Conservation (phyloP, 2,797 vertebrate genomes). For the Meda fulgida region DNA sequence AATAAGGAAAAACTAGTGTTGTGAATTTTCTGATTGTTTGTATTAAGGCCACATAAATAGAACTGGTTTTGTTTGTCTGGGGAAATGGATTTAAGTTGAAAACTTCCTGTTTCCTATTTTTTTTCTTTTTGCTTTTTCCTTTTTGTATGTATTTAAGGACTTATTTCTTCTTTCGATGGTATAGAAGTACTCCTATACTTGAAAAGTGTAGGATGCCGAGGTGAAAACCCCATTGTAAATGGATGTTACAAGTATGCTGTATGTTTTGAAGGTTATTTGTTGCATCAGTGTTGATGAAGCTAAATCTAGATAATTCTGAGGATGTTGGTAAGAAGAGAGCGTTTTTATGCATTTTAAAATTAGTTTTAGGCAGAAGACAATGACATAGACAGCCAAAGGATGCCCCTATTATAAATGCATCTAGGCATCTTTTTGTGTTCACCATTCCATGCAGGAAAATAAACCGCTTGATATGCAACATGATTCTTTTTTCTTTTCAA, state of each 20-base stretch:
- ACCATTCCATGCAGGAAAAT: slow-evolving; percentile 87
- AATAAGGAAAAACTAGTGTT: slow-evolving; percentile 94
- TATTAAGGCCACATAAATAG: slow-evolving; percentile 93
- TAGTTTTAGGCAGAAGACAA: slow-evolving; percentile 87
- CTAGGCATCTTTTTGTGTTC: slow-evolving; percentile 86
- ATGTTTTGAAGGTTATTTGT: slow-evolving; percentile 94
- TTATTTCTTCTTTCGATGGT: slow-evolving; percentile 89
- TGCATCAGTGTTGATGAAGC: slow-evolving; percentile 94
- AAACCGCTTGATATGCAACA: slow-evolving; percentile 87
- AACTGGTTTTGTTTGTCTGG: slow-evolving; percentile 86
- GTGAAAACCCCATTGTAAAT: slow-evolving; percentile 92
- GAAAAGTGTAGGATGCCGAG: slow-evolving; percentile 89
- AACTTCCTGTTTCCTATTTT: slow-evolving; percentile 93
- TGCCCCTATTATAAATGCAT: slow-evolving; percentile 85
- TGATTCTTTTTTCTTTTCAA: slow-evolving; percentile 81
- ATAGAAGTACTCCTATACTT: slow-evolving; percentile 92
- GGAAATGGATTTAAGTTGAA: slow-evolving; percentile 97
- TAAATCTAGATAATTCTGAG: slow-evolving; percentile 90
- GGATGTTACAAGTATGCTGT: slow-evolving; percentile 95
- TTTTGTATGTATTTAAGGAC: slow-evolving; percentile 95
- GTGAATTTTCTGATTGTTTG: slow-evolving; percentile 97
- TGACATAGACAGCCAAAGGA: slow-evolving; percentile 84
- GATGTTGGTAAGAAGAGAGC: slow-evolving; percentile 83
- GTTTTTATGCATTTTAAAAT: slow-evolving; percentile 88
- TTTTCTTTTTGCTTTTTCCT: slow-evolving; percentile 71